Conservation (phyloP, 64 coral and sea anemone species). For the Acropora yongei region DNA sequence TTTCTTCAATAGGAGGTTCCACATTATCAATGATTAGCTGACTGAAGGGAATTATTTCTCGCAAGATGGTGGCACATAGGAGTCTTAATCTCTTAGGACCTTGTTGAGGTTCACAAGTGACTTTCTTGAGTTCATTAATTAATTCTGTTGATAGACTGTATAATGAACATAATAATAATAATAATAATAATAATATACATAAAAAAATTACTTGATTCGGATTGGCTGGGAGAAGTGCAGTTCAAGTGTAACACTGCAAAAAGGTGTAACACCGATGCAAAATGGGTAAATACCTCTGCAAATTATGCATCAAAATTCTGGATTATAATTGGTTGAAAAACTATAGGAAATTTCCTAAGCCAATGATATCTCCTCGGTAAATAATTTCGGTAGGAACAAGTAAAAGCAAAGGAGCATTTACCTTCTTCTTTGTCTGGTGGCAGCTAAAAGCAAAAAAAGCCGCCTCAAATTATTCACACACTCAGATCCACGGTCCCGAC, state of each 20-base stretch:
- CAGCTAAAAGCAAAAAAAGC: conserved; percentile 74
- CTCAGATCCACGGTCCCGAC: conserved; percentile 74
- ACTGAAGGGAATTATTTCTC: conserved; percentile 63
- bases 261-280: too few species aligned
- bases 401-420: background rate
- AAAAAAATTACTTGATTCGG: too few species aligned
- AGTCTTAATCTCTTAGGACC: conserved; percentile 76
- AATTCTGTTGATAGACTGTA: conserved; percentile 64
- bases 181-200: background rate
- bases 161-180: background rate
- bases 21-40: conserved; percentile 81
- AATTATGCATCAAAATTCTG: too few species aligned
- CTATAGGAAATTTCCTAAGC: too few species aligned
- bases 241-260: too few species aligned
- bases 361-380: too few species aligned
- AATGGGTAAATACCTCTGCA: too few species aligned
- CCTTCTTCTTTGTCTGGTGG: conserved; percentile 82
- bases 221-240: too few species aligned
- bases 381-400: background rate
- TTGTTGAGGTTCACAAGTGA: conserved; percentile 82
- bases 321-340: too few species aligned
- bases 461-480: conserved; percentile 72
- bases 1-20: conserved; percentile 82
- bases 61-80: conserved; percentile 72
- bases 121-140: conserved; percentile 80